Conservation (phyloP, 2,888 invertebrate species). For the Apamea sordens region DNA sequence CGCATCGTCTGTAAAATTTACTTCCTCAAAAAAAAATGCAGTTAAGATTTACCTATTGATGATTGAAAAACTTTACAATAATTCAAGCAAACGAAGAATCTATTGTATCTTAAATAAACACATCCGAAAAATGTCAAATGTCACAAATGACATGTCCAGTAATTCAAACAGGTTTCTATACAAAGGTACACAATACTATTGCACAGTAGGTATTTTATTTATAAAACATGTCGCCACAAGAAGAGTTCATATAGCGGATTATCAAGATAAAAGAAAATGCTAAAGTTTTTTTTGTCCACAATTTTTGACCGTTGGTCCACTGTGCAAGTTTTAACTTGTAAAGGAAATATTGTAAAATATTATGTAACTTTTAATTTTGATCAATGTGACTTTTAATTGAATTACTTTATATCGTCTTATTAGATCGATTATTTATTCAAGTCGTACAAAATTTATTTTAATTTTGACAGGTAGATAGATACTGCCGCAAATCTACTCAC, state of each 20-base stretch:
- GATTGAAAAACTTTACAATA: neutral
- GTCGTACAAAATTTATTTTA: neutral
- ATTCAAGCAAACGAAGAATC: neutral
- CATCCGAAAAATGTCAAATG: conserved; percentile 26
- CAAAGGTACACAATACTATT: conserved; percentile 46
- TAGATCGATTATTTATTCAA: conserved; percentile 23
- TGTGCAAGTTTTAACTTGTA: conserved; percentile 52
- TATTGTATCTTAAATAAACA: conserved; percentile 23
- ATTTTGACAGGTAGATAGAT: neutral
- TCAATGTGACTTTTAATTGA: neutral
- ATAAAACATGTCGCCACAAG: conserved; percentile 33
- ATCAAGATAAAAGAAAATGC: conserved; percentile 11
- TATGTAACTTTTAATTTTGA: conserved; percentile 34
- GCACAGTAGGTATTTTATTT: conserved; percentile 36
- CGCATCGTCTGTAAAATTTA: neutral
- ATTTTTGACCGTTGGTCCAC: conserved; percentile 54
- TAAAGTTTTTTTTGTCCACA: conserved; percentile 49
- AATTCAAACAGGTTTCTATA: conserved; percentile 55
- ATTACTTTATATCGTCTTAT: neutral
- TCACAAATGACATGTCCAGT: conserved; percentile 30
- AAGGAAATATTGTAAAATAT: conserved; percentile 36
- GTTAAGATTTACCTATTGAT: neutral
- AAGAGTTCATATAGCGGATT: conserved; percentile 27
- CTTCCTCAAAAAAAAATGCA: neutral
- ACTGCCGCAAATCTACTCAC: neutral